A percentile compares a stretch with the other conserved stretches of the same genome.
phyloP scores from a whole-genome alignment of 1,140 invertebrate species.

The Cardiocondyla obscurior region DNA sequence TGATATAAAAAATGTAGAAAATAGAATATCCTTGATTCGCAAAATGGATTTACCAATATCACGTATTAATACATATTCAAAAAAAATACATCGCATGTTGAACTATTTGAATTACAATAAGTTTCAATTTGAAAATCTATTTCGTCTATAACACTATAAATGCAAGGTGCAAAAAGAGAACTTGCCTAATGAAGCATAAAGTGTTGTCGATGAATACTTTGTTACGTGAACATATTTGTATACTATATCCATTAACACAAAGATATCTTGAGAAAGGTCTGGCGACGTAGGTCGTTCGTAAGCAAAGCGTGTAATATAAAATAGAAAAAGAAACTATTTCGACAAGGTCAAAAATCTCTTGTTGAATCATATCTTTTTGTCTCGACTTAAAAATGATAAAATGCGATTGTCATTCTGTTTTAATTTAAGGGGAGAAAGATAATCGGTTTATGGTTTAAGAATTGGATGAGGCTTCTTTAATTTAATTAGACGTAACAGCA shows the following conservation, averaged over 20 bases:
- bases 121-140: not conserved
- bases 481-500: slow-evolving; percentile 80
- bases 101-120: not conserved
- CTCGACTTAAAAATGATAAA: not conserved
- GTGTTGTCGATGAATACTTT: not conserved
- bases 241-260: not conserved
- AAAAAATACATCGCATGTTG: not conserved
- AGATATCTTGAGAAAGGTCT: slow-evolving; percentile 39
- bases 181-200: not conserved
- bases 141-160: slow-evolving; percentile 30
- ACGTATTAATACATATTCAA: not conserved
- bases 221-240: slow-evolving; percentile 1
- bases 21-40: not conserved
- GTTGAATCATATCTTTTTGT: slow-evolving; percentile 11
- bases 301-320: slow-evolving; percentile 4
- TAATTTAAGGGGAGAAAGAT: slow-evolving; percentile 72
- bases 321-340: slow-evolving; percentile 9
- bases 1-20: slow-evolving; percentile 15
- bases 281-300: slow-evolving; percentile 33
- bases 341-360: not conserved
- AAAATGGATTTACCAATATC: not conserved
- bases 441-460: slow-evolving; percentile 78
- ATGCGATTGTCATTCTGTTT: slow-evolving; percentile 65
- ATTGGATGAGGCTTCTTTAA: slow-evolving; percentile 78
- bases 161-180: slow-evolving; percentile 75